These are phyloP conservation scores for Geopemphigus sp. DNA, from an alignment of 1,140 invertebrate genomes.

Conservation along the genomic window DNA sequence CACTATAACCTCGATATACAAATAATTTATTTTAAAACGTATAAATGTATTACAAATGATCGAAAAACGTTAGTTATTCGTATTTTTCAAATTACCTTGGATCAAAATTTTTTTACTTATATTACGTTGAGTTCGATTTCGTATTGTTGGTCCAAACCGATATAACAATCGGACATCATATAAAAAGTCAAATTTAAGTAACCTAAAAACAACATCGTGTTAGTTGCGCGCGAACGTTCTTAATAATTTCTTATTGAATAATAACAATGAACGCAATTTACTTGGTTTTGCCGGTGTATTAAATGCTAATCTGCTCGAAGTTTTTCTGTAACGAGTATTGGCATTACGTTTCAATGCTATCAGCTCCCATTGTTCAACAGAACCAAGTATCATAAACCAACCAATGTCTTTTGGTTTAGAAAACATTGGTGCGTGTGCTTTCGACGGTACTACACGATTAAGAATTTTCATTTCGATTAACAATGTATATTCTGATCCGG, in stretches of 20 bases:
- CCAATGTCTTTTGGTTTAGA: conserved; percentile 92
- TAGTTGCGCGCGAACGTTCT: background rate
- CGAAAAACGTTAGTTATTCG: too few relatives aligned
- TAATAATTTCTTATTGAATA: background rate
- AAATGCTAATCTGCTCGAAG: conserved; percentile 59
- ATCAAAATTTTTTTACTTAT: conserved; percentile 1
- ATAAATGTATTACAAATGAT: background rate
- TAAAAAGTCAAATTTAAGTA: conserved; percentile 76
- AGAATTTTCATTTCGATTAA: conserved; percentile 58
- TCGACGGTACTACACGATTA: conserved; percentile 57
- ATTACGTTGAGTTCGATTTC: conserved; percentile 62
- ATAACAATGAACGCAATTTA: conserved; percentile 58
- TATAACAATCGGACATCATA: conserved; percentile 89
- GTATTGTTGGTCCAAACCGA: conserved; percentile 95
- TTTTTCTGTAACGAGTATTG: conserved; percentile 55
- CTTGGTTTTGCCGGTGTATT: conserved; percentile 64
- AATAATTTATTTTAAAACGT: background rate
- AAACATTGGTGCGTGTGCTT: conserved; percentile 79
- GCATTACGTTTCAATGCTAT: conserved; percentile 75
- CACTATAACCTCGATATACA: too few relatives aligned
- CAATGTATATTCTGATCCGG: conserved; percentile 72
- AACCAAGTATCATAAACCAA: conserved; percentile 88
- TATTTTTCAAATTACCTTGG: background rate
- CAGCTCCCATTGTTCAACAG: conserved; percentile 70
- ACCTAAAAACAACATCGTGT: conserved; percentile 59